These are phyloP conservation scores for Periophthalmodon schlosseri DNA, from an alignment of 2,113 vertebrate genomes.

Conservation along the genomic window DNA sequence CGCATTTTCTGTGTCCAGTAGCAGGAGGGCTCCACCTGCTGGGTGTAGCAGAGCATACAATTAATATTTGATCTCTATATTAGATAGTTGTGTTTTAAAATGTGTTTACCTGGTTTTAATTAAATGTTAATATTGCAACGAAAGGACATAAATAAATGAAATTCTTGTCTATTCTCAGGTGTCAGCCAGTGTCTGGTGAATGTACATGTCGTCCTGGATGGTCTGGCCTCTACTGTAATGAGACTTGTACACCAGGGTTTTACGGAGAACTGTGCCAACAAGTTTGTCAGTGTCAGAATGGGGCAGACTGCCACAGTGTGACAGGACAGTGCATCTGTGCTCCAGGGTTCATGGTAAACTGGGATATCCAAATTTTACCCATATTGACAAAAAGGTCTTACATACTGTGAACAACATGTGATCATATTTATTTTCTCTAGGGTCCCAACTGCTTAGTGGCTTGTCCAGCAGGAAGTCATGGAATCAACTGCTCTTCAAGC, in stretches of 20 bases:
- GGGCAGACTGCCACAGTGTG: constrained; percentile 92
- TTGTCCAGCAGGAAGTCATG: constrained; percentile 83
- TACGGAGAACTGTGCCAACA: constrained; percentile 89
- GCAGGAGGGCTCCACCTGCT: background rate
- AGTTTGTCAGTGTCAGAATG: constrained; percentile 93
- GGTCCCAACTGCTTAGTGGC: constrained; percentile 82
- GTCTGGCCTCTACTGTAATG: constrained; percentile 96
- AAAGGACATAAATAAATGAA: background rate
- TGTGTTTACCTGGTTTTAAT: background rate
- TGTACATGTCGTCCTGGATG: constrained; percentile 89
- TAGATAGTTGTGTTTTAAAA: too few species aligned
- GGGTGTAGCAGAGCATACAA: constrained; percentile 2
- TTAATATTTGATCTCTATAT: too few species aligned
- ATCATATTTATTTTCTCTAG: constrained; percentile 61
- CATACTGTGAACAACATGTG: background rate
- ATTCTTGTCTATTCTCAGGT: constrained; percentile 78
- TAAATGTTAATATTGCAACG: background rate
- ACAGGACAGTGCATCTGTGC: constrained; percentile 91
- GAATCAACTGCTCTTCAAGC: constrained; percentile 87
- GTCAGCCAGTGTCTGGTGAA: constrained; percentile 96
- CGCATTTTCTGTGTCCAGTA: background rate
- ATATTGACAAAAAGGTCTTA: background rate
- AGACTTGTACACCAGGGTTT: constrained; percentile 91
- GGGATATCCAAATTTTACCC: background rate
- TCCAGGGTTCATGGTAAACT: constrained; percentile 90